Conservation (phyloP, 2,113 vertebrate species). For the Glaucidium brasilianum region DNA sequence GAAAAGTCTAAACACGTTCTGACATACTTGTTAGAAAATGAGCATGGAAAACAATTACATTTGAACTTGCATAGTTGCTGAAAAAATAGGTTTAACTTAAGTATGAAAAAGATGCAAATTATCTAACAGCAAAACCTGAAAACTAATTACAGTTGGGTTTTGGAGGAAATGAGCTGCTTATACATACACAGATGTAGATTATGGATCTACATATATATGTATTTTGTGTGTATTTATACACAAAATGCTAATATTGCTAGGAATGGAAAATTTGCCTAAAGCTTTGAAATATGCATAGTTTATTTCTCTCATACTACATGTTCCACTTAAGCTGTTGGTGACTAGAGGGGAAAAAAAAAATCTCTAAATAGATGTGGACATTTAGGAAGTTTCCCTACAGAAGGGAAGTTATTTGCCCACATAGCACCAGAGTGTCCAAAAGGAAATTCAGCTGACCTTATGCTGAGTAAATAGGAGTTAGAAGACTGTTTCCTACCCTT, state of each 20-base stretch:
- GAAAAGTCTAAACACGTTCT: background rate
- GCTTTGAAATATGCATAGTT: background rate
- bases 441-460: background rate
- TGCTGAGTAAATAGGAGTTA: background rate
- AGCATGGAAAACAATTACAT: background rate
- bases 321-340: background rate
- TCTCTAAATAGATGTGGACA: background rate
- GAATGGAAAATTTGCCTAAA: background rate
- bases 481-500: background rate
- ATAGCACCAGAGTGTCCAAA: background rate
- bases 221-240: background rate
- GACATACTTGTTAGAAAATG: background rate
- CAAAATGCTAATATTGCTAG: background rate
- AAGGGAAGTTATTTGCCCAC: background rate
- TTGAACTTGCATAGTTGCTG: background rate
- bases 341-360: background rate
- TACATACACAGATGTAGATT: background rate
- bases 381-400: background rate
- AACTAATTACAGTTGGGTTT: background rate
- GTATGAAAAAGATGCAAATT: background rate
- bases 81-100: background rate
- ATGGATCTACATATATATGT: too few relatives aligned
- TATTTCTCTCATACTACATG: background rate
- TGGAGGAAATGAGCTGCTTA: background rate
- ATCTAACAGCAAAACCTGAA: background rate